A percentile compares a stretch with the other conserved stretches of the same genome.
Conservation (phyloP, 1,140 invertebrate genomes). For the Macrobrachium nipponense region DNA sequence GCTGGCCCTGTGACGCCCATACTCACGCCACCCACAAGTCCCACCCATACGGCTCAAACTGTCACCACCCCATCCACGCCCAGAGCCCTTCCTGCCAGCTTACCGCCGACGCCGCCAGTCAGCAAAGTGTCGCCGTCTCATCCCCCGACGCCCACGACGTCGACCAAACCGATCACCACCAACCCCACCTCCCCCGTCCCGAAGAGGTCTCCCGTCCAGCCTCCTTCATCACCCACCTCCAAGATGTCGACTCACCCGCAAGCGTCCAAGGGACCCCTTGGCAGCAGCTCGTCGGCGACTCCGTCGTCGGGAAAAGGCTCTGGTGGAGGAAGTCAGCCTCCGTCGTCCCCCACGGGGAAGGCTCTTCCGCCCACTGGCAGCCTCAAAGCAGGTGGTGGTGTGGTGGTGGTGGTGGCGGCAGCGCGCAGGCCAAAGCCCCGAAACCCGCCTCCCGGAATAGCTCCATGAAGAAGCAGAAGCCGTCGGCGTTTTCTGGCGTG, state of each 20-base stretch:
- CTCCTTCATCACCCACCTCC: conserved; percentile 34
- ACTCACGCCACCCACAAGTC: conserved; percentile 54
- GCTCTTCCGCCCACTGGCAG: neutral
- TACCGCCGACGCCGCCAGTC: conserved; percentile 2
- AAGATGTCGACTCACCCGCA: conserved; percentile 27
- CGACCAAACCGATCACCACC: too few species aligned
- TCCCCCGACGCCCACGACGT: too few species aligned
- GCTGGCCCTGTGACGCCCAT: conserved; percentile 44
- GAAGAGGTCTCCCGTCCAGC: conserved; percentile 29
- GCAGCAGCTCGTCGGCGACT: conserved; percentile 11
- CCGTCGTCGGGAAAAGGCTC: conserved; percentile 14
- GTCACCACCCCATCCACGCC: too few species aligned
- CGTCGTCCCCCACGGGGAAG: conserved; percentile 15
- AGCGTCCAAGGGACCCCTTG: conserved; percentile 17
- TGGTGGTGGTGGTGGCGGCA: conserved; percentile 14
- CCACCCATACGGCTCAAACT: conserved; percentile 38
- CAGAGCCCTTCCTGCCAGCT: too few species aligned
- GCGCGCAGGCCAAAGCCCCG: conserved; percentile 21
- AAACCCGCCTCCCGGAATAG: conserved; percentile 52
- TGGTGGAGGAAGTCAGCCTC: conserved; percentile 7
- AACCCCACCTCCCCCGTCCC: conserved; percentile 16
- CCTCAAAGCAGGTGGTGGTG: conserved; percentile 29
- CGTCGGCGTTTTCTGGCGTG: conserved; percentile 23
- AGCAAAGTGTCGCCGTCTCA: neutral
- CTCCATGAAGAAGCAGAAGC: conserved; percentile 44